These are phyloP conservation scores for Vanessa atalanta DNA, from an alignment of 1,140 invertebrate genomes.

Conservation along the genomic window DNA sequence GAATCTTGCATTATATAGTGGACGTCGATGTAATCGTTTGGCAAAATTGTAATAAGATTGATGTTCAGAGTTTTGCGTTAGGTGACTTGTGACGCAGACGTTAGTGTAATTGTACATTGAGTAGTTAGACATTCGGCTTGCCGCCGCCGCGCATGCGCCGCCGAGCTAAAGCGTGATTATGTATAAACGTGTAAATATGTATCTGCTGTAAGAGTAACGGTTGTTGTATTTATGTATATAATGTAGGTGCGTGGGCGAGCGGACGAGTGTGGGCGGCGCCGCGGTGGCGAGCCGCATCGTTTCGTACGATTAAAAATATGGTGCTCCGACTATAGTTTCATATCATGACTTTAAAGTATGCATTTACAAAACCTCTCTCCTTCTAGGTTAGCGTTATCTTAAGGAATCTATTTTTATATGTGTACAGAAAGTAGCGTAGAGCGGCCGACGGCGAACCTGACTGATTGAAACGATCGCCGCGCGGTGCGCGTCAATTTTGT, in stretches of 20 bases:
- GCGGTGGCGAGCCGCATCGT: conserved; percentile 24
- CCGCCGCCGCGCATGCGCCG: background rate
- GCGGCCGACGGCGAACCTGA: conserved; percentile 35
- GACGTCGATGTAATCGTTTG: background rate
- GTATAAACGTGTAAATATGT: conserved; percentile 36
- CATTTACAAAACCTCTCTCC: conserved; percentile 67
- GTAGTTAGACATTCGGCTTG: conserved; percentile 1
- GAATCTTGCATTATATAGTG: background rate
- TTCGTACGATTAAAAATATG: conserved; percentile 55
- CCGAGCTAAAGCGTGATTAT: background rate
- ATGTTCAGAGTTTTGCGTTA: conserved; percentile 7
- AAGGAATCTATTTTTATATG: conserved; percentile 74
- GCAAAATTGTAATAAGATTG: background rate
- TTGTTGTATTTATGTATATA: conserved; percentile 40
- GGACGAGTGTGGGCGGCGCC: conserved; percentile 2
- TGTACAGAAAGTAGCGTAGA: conserved; percentile 44
- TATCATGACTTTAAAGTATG: conserved; percentile 70
- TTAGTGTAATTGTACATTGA: conserved; percentile 12
- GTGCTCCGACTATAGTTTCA: conserved; percentile 75
- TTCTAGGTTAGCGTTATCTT: conserved; percentile 61
- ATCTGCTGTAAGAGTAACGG: conserved; percentile 8
- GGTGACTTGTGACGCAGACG: background rate
- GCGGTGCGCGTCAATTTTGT: conserved; percentile 33
- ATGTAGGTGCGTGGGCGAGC: conserved; percentile 23
- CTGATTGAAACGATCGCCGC: conserved; percentile 35